A percentile compares a stretch with the other conserved stretches of the same genome.
These are phyloP conservation scores for Agrochola litura DNA, from an alignment of 2,888 invertebrate species.

Conservation along the genomic window DNA sequence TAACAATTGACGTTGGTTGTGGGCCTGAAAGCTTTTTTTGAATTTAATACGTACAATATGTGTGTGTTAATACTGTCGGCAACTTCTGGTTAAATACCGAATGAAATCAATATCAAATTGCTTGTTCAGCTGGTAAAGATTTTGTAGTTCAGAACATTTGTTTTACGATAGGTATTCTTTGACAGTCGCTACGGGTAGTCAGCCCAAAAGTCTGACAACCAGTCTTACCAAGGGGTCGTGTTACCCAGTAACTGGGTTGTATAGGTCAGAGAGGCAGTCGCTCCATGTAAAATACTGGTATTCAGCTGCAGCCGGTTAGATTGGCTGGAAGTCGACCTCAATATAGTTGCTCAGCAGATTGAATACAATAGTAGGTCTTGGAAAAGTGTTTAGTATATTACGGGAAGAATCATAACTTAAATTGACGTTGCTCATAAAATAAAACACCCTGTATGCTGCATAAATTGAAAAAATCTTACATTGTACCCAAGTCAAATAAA, in stretches of 20 bases:
- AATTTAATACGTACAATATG: background rate
- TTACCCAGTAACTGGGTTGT: too few species aligned
- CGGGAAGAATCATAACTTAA: background rate
- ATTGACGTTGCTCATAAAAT: background rate
- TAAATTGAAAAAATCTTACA: slow-evolving; percentile 26
- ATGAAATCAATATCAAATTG: background rate
- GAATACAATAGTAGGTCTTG: background rate
- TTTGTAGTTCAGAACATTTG: background rate
- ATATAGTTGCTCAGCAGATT: too few species aligned
- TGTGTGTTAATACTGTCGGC: background rate
- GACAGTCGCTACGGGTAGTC: too few species aligned
- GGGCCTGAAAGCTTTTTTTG: background rate
- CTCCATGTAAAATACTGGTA: too few species aligned
- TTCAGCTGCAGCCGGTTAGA: too few species aligned
- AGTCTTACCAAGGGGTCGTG: too few species aligned
- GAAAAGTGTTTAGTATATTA: background rate
- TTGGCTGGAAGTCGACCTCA: too few species aligned
- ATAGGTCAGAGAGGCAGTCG: too few species aligned
- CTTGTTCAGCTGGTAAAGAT: too few species aligned
- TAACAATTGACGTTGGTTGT: slow-evolving; percentile 3
- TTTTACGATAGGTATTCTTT: background rate
- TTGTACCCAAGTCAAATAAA: slow-evolving; percentile 14
- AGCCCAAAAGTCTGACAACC: too few species aligned
- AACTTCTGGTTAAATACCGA: background rate
- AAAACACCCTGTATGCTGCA: too few species aligned